These are phyloP conservation scores for Phyllotreta cruciferae DNA, from an alignment of 2,888 invertebrate genomes.

Conservation along the genomic window DNA sequence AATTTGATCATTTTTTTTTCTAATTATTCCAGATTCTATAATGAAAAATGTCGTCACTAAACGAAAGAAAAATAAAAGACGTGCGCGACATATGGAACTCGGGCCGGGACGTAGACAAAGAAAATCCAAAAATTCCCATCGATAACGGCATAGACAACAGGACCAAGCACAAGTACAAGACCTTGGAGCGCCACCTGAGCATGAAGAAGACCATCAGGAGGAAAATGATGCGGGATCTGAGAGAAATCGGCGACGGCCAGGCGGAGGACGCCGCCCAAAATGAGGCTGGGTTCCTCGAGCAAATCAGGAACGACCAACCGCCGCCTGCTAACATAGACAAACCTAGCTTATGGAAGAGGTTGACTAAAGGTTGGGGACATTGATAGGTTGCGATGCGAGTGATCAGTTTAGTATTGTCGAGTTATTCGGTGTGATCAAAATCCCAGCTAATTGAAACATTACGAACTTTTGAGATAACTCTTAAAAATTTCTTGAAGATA, in stretches of 20 bases:
- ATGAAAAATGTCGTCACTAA: conserved; percentile 66
- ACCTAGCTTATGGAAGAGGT: conserved; percentile 60
- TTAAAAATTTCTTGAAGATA: too few relatives aligned
- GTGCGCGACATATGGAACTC: conserved; percentile 67
- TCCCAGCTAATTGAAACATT: neutral
- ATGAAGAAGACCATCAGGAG: conserved; percentile 88
- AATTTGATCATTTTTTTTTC: conserved; percentile 1
- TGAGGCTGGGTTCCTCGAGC: conserved; percentile 58
- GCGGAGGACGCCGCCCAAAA: conserved; percentile 49
- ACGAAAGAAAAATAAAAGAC: conserved; percentile 77
- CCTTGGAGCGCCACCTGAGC: conserved; percentile 80
- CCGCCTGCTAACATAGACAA: conserved; percentile 60
- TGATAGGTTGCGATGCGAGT: conserved; percentile 26
- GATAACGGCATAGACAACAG: conserved; percentile 65
- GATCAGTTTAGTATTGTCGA: neutral
- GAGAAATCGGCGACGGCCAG: conserved; percentile 65
- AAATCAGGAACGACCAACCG: conserved; percentile 59
- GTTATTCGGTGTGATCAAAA: neutral
- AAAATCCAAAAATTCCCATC: conserved; percentile 59
- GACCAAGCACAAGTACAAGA: conserved; percentile 76
- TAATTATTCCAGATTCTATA: conserved; percentile 45
- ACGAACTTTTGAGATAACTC: too few relatives aligned
- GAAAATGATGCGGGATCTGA: conserved; percentile 84
- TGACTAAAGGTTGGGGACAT: conserved; percentile 60
- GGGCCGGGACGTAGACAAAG: conserved; percentile 55